phyloP scores from a whole-genome alignment of 2,888 invertebrate genomes.

The Notodonta dromedarius region DNA sequence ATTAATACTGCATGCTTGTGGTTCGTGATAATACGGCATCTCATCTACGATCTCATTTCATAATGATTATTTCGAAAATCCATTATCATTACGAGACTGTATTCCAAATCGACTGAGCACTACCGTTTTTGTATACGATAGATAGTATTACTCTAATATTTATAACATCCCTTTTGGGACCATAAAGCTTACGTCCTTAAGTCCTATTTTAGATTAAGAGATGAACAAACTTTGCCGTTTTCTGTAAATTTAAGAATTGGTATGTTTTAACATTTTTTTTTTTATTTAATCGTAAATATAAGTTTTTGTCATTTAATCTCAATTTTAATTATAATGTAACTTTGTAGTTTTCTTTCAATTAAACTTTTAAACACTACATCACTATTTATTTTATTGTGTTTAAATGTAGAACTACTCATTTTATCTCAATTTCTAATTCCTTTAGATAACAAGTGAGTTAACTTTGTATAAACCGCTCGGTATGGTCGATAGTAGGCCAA shows the following conservation, averaged over 20 bases:
- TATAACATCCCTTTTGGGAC: background rate
- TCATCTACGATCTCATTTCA: slow-evolving; percentile 40
- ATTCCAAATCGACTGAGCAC: slow-evolving; percentile 18
- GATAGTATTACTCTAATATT: slow-evolving; percentile 11
- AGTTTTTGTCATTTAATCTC: background rate
- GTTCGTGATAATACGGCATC: slow-evolving; percentile 39
- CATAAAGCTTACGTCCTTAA: background rate
- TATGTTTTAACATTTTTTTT: too few species aligned
- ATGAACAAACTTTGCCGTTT: background rate
- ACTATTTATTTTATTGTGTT: background rate
- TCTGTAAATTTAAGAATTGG: background rate
- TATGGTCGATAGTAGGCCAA: too few species aligned
- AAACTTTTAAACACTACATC: background rate
- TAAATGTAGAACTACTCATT: too few species aligned
- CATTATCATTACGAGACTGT: slow-evolving; percentile 27
- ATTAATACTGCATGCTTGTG: slow-evolving; percentile 28
- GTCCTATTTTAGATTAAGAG: background rate
- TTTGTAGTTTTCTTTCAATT: background rate
- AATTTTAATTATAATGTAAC: background rate
- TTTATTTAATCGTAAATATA: background rate
- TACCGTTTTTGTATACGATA: slow-evolving; percentile 37
- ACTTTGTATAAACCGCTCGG: too few species aligned
- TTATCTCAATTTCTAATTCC: too few species aligned
- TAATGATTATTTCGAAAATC: slow-evolving; percentile 13
- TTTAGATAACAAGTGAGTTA: too few species aligned